Conservation (phyloP, 2,888 invertebrate species). For the Zygogramma bicolorata region DNA sequence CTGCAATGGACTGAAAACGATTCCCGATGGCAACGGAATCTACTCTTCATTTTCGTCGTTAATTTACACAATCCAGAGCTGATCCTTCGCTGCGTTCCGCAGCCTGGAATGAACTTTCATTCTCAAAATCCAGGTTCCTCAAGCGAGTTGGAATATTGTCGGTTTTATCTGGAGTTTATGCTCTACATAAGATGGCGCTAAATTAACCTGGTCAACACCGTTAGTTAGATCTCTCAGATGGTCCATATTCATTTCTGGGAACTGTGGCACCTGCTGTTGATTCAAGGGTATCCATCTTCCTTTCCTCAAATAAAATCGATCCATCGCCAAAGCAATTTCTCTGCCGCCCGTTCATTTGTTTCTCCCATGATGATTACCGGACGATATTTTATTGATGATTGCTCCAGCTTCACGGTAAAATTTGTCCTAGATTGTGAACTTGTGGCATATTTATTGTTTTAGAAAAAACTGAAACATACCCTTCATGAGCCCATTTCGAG, state of each 20-base stretch:
- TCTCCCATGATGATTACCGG: background rate
- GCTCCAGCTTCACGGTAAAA: background rate
- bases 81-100: background rate
- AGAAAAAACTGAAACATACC: background rate
- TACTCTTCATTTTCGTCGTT: background rate
- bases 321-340: background rate
- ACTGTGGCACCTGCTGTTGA: background rate
- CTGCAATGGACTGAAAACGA: no score
- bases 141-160: background rate
- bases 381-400: background rate
- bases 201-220: background rate
- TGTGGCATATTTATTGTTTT: background rate
- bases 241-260: background rate
- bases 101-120: background rate
- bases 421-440: background rate
- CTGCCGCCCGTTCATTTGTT: background rate
- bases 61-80: background rate
- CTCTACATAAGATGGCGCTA: no score
- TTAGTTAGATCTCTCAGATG: no score
- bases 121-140: background rate
- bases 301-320: no score
- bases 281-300: background rate
- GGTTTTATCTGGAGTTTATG: no score
- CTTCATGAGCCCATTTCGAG: background rate
- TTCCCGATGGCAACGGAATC: no score